A percentile compares a stretch with the other conserved stretches of the same genome.
phyloP scores from a whole-genome alignment of 2,113 vertebrate genomes.

The Fregata magnificens region DNA sequence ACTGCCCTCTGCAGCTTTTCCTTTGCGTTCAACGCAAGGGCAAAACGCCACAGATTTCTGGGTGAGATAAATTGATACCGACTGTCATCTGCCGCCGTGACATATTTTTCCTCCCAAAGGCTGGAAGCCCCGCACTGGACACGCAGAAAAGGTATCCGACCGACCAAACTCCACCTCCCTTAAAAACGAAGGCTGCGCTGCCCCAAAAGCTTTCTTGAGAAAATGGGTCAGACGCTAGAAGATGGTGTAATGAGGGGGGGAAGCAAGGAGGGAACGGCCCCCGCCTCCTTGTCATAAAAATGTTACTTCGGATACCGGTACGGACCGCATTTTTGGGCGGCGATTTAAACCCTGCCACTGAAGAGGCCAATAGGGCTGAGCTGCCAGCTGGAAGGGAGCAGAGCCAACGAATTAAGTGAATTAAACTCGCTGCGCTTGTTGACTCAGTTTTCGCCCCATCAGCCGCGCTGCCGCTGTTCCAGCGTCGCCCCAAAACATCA shows the following conservation, averaged over 20 bases:
- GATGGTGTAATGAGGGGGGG: neutral
- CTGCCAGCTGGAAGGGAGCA: neutral
- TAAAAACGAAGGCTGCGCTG: neutral
- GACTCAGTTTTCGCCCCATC: slow-evolving; percentile 3
- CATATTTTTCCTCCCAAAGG: neutral
- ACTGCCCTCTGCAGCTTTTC: slow-evolving; percentile 68
- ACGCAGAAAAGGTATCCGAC: neutral
- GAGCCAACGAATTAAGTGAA: slow-evolving; percentile 43
- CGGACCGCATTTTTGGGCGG: neutral
- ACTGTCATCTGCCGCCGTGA: neutral
- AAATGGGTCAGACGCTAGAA: slow-evolving; percentile 11
- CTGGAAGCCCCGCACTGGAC: neutral
- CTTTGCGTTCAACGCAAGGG: neutral
- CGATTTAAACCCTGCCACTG: neutral
- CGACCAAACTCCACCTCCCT: neutral
- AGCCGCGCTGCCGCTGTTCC: neutral
- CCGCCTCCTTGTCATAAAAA: neutral
- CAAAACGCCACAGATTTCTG: neutral
- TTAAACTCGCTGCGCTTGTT: slow-evolving; percentile 31
- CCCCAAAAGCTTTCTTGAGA: neutral
- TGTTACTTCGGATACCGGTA: neutral
- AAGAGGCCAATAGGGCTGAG: neutral
- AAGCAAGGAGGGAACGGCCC: neutral
- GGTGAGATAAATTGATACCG: neutral
- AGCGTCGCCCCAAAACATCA: neutral